Evolutionary conservation across 2,113 vertebrate genomes (phyloP).

Genomic region (Nematolebias whitei): DNA sequence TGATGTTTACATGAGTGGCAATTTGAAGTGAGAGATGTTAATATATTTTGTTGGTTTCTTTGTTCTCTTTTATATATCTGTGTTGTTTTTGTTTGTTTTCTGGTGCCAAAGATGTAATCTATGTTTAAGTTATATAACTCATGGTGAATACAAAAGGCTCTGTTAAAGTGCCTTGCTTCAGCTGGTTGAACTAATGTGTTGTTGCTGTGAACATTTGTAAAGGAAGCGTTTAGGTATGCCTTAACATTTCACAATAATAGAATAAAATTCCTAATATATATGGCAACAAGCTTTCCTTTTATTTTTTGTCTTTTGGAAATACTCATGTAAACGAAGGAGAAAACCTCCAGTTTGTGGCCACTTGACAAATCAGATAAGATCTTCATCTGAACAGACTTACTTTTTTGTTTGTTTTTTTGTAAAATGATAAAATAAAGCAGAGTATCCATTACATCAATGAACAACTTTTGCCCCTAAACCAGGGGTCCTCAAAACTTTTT

Average conservation of each 20-base stretch:
- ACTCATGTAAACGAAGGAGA: no score
- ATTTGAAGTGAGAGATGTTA: slow-evolving; percentile 80
- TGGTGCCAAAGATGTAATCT: slow-evolving; percentile 81
- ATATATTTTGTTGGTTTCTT: slow-evolving; percentile 77
- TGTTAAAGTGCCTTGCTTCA: slow-evolving; percentile 61
- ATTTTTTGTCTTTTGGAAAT: neutral
- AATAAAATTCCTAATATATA: slow-evolving; percentile 84
- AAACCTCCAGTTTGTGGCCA: no score
- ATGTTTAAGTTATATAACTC: slow-evolving; percentile 76
- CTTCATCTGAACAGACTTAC: no score
- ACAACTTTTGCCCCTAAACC: no score
- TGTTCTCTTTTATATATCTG: slow-evolving; percentile 60
- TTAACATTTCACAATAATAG: slow-evolving; percentile 81
- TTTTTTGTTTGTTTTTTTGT: no score
- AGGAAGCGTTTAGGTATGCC: slow-evolving; percentile 75
- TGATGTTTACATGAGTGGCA: slow-evolving; percentile 80
- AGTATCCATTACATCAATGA: no score
- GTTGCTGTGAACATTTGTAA: slow-evolving; percentile 81
- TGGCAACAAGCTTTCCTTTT: slow-evolving; percentile 37
- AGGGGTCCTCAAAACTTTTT: no score
- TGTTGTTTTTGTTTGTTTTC: slow-evolving; percentile 57
- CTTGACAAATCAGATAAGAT: no score
- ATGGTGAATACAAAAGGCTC: slow-evolving; percentile 59
- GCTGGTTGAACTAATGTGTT: slow-evolving; percentile 72
- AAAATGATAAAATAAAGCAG: no score